Base-by-base conservation (phyloP, 2,797 vertebrate species). In the Enteromius treurensis region DNA sequence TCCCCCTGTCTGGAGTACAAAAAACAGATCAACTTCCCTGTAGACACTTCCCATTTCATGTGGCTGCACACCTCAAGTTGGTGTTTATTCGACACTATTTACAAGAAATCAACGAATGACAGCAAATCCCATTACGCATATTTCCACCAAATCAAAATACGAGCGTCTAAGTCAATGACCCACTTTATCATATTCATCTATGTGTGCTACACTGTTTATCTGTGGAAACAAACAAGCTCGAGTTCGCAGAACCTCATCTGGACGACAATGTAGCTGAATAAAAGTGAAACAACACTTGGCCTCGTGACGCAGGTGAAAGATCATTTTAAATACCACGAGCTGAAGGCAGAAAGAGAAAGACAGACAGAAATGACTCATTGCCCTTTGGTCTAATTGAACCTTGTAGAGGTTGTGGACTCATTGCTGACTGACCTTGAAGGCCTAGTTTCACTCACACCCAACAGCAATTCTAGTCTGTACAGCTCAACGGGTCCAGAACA, bases 31-130 rank as follows among this genome's bases (percentile, higher is more conserved):
- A 90, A 92, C 93, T 95, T 95, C 94, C 94, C 92, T 92, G 90
- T 88, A 91, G 75, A 90, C 86, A 91, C 91, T 94, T 95, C 94
- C 94, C 92, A 92, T 93, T 95, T 94, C 80, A 86, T 60, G 37
- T 19, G 80, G 65, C 90, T 88, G 42, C 73, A 86, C 84, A 91
- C 76, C 62, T 83, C 53, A 90, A 76, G 69, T 55, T 79, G 77
- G 34, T 74, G 15, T 79, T 26, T 2, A 80, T 88, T 90, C 78
- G 77, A 88, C 84, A 77, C 53, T 87, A 84, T 91, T 90, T 90
- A 92, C 90, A 90, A 89, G 91, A 91, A 93, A 88, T 78, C 71
- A 6, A 58, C 10, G 0, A 42, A 49, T 81, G 76, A 67, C 60
- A 15, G n/a, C 23, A 60, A 67, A 26, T 75, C 29, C 15, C 42